Conservation (phyloP, 2,888 invertebrate genomes). For the Papilio gigon region DNA sequence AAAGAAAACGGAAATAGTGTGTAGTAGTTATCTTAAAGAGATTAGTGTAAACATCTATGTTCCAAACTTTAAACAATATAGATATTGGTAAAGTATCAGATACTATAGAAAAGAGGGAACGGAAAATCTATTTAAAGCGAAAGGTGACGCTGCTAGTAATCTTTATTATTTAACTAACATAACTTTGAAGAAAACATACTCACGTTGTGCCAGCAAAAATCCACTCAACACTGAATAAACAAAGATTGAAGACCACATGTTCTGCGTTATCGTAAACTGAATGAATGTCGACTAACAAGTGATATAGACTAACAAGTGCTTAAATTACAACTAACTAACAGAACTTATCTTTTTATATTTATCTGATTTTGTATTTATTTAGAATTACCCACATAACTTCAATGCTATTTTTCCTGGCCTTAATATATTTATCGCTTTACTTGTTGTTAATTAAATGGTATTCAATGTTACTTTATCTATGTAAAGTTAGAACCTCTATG, state of each 20-base stretch:
- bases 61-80: too few species aligned
- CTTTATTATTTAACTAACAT: too few species aligned
- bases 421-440: not conserved
- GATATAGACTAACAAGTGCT: not conserved
- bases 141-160: too few species aligned
- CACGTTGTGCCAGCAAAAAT: constrained; percentile 17
- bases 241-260: constrained; percentile 31
- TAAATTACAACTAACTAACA: not conserved
- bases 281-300: constrained; percentile 11
- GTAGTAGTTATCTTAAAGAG: too few species aligned
- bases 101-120: too few species aligned
- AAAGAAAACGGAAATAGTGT: too few species aligned
- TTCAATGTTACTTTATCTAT: not conserved
- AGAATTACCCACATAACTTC: constrained; percentile 29
- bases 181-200: constrained; percentile 6
- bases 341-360: constrained; percentile 2
- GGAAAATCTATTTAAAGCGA: too few species aligned
- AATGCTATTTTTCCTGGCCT: constrained; percentile 27
- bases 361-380: constrained; percentile 23
- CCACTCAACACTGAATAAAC: constrained; percentile 4
- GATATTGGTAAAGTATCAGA: too few species aligned
- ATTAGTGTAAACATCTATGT: too few species aligned
- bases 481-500: not conserved
- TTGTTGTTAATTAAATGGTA: not conserved
- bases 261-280: constrained; percentile 3